Evolutionary conservation across 2,888 invertebrate genomes (phyloP).

Genomic region (Epirrhoe alternata): DNA sequence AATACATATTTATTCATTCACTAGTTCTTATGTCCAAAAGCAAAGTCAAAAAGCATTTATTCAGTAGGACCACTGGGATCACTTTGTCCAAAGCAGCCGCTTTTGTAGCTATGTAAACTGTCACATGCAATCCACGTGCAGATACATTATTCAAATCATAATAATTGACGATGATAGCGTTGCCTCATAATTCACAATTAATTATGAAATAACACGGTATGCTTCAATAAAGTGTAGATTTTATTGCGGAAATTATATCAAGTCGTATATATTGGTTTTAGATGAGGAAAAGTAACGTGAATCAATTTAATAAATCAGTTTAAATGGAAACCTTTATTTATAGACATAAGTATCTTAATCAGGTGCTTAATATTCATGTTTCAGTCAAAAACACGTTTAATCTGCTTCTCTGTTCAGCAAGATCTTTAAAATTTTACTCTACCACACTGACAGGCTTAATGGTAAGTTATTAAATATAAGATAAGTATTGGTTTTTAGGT

Average conservation of each 20-base stretch:
- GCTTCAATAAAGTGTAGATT: constrained; percentile 13
- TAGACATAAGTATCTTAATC: constrained; percentile 19
- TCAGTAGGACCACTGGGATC: no score
- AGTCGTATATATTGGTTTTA: constrained; percentile 9
- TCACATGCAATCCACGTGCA: no score
- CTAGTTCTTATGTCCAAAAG: no score
- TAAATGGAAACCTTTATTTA: constrained; percentile 20
- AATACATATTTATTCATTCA: no score
- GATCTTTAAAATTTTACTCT: background rate
- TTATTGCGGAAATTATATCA: constrained; percentile 10
- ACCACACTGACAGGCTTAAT: no score
- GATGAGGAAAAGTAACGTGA: constrained; percentile 14
- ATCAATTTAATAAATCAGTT: constrained; percentile 19
- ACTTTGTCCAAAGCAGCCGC: no score
- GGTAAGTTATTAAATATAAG: no score
- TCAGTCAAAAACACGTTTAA: constrained; percentile 20
- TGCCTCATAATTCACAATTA: constrained; percentile 9
- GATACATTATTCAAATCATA: background rate
- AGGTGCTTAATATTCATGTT: constrained; percentile 23
- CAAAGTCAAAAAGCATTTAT: no score
- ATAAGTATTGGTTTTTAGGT: no score
- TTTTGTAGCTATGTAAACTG: no score
- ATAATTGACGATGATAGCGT: background rate
- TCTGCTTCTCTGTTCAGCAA: background rate
- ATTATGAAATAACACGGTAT: background rate